Evolutionary conservation across 2,888 invertebrate species (phyloP).

Genomic region (Endotricha flammealis): DNA sequence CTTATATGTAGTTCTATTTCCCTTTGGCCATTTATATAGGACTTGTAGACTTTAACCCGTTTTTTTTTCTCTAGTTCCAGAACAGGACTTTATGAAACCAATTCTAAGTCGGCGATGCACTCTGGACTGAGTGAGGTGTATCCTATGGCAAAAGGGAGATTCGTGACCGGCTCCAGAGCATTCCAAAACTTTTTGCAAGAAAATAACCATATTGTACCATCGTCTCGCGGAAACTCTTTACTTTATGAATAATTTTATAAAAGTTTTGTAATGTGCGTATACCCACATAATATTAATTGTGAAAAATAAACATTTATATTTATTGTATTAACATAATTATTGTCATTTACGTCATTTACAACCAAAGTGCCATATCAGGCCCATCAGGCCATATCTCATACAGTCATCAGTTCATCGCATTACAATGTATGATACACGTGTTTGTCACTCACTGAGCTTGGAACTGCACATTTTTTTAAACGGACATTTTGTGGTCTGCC

Average conservation of each 20-base stretch:
- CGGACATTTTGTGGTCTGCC: too few relatives aligned
- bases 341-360: too few relatives aligned
- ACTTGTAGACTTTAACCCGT: too few relatives aligned
- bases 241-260: slow-evolving; percentile 26
- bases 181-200: slow-evolving; percentile 52
- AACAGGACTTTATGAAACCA: slow-evolving; percentile 17
- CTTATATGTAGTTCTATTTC: too few relatives aligned
- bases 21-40: too few relatives aligned
- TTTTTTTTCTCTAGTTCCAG: slow-evolving; percentile 28
- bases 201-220: slow-evolving; percentile 32
- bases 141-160: slow-evolving; percentile 31
- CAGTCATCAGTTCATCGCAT: too few relatives aligned
- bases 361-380: too few relatives aligned
- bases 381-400: too few relatives aligned
- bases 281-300: slow-evolving; percentile 25
- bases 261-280: slow-evolving; percentile 21
- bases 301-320: slow-evolving; percentile 20
- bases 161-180: slow-evolving; percentile 53
- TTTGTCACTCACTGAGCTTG: too few relatives aligned
- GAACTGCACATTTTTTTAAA: too few relatives aligned
- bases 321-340: not conserved
- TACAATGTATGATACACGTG: too few relatives aligned
- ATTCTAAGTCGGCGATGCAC: slow-evolving; percentile 4
- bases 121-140: too few relatives aligned
- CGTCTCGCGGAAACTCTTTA: slow-evolving; percentile 14